phyloP scores from a whole-genome alignment of 2,113 vertebrate species.

The Hippopotamus amphibius region DNA sequence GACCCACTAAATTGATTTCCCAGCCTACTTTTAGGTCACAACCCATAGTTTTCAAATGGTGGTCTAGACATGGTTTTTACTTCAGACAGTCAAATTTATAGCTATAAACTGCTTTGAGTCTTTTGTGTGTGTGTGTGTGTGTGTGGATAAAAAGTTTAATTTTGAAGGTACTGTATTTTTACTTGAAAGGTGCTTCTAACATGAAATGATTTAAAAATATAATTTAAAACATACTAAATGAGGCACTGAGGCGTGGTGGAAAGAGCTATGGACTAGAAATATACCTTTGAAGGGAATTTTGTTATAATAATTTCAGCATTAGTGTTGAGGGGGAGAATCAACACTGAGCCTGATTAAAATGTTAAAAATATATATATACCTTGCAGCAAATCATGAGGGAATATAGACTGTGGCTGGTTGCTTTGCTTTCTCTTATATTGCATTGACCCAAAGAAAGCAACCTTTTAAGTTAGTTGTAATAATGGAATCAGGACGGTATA shows the following conservation, averaged over 20 bases:
- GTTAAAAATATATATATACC: background rate
- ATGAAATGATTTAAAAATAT: slow-evolving; percentile 21
- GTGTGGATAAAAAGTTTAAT: slow-evolving; percentile 43
- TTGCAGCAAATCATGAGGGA: background rate
- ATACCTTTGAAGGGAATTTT: slow-evolving; percentile 36
- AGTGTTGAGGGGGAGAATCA: background rate
- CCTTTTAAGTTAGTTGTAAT: background rate
- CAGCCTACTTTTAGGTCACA: slow-evolving; percentile 29
- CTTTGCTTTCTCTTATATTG: background rate
- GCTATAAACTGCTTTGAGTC: background rate
- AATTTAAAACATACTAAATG: background rate
- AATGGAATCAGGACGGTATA: background rate
- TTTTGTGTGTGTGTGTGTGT: too few relatives aligned
- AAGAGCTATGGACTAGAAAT: background rate
- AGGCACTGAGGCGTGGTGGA: background rate
- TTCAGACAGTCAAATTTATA: slow-evolving; percentile 41
- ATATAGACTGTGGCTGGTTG: background rate
- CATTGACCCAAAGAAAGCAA: slow-evolving; percentile 16
- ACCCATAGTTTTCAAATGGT: background rate
- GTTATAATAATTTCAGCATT: background rate
- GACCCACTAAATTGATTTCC: background rate
- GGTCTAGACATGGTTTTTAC: background rate
- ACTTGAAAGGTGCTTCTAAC: slow-evolving; percentile 33
- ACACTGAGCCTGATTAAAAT: background rate
- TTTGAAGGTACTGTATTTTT: slow-evolving; percentile 52